Conservation (phyloP, 2,113 vertebrate genomes). For the Tenrec ecaudatus region DNA sequence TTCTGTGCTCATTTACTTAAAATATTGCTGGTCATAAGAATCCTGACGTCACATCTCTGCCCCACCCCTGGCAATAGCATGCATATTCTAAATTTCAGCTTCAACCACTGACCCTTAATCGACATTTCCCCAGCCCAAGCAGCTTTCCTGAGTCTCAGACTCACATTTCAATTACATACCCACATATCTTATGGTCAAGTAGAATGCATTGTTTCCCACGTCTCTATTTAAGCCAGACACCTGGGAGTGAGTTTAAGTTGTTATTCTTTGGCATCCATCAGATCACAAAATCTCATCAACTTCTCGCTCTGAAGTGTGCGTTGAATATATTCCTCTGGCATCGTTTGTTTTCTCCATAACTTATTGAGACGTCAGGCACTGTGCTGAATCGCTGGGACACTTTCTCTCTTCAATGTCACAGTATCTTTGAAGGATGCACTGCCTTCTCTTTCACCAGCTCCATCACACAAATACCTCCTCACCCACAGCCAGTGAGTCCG, state of each 20-base stretch:
- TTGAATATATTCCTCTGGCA: neutral
- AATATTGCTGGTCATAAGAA: neutral
- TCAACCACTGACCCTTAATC: neutral
- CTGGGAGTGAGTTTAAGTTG: neutral
- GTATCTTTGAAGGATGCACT: neutral
- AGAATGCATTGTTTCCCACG: conserved; percentile 23
- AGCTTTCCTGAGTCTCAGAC: conserved; percentile 35
- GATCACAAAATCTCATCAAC: conserved; percentile 22
- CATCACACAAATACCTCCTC: no score
- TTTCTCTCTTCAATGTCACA: conserved; percentile 14
- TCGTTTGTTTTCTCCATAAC: neutral
- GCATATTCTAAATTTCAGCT: conserved; percentile 11
- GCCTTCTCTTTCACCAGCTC: neutral
- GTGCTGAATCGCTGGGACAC: neutral
- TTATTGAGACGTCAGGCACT: neutral
- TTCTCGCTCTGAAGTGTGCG: neutral
- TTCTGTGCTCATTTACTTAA: neutral
- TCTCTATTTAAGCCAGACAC: conserved; percentile 10
- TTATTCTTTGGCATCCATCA: neutral
- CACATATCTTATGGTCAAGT: conserved; percentile 29
- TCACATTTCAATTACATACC: conserved; percentile 45
- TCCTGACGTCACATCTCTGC: neutral
- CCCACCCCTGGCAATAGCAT: neutral
- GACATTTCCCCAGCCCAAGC: conserved; percentile 19
- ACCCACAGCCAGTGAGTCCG: no score